phyloP scores from a whole-genome alignment of 2,888 invertebrate genomes.

The Antheraea assamensis region DNA sequence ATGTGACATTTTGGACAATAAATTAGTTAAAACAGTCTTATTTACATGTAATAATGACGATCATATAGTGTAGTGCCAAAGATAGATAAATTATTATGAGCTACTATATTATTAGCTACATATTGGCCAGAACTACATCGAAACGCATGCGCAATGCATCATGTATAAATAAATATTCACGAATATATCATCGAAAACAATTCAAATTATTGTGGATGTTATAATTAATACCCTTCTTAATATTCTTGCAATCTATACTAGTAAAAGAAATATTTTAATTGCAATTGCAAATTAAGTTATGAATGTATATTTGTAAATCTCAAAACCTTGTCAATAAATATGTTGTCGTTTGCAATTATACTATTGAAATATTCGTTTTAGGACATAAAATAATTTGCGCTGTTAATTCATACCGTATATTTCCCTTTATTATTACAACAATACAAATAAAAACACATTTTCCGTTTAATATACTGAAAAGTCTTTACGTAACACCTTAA shows the following conservation, averaged over 20 bases:
- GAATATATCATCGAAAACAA: not conserved
- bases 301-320: not conserved
- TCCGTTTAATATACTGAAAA: conserved; percentile 24
- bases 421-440: conserved; percentile 7
- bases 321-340: not conserved
- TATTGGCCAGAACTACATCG: not conserved
- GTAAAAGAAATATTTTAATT: not conserved
- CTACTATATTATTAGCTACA: not conserved
- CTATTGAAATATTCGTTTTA: not conserved
- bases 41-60: too few species aligned
- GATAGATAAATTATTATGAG: not conserved
- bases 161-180: not conserved
- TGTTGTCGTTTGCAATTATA: not conserved
- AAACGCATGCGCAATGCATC: not conserved
- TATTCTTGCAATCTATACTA: not conserved
- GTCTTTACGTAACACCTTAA: conserved; percentile 24
- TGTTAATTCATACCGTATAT: not conserved
- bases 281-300: too few species aligned
- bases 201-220: not conserved
- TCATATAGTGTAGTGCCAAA: too few species aligned
- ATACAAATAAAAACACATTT: conserved; percentile 20
- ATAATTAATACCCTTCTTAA: not conserved
- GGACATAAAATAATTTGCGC: not conserved
- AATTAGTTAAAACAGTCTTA: too few species aligned
- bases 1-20: too few species aligned